Base-by-base conservation (phyloP, 2,888 invertebrate species). In the Torymus tubicola region DNA sequence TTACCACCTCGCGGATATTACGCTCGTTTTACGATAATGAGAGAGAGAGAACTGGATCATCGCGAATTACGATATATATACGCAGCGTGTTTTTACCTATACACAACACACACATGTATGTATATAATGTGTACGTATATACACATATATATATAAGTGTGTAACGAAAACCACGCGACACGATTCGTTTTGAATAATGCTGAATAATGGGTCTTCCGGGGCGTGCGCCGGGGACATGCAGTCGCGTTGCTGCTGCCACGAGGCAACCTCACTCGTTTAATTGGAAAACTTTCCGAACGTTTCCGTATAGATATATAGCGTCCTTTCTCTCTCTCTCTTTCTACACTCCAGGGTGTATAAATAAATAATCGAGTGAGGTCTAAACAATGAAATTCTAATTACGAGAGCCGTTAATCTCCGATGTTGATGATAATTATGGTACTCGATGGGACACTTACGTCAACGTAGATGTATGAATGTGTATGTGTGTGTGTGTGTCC, bases 251-350 rank as follows among this genome's bases (percentile, higher is more conserved):
- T 5, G 2, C 5, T 42, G 42, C 8, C 42, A 42, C 42, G 42
- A 42, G 42, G 31, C 8, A 53, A n/a, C 21, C 55, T 52, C 64
- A 61, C 42, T 42, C 71, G 12, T 71, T 60, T 80, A 75, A 75
- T 80, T 80, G 80, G 71, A 80, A 80, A 80, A 80, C 67, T 75
- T 80, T 73, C 42, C 8, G 42, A 42, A 42, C 42, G 42, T 18
- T 18, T 52, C 53, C 53, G 60, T 42, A 13, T 52, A 65, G 60
- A 31, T 31, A 42, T 42, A 58, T 12, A 2, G 42, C 65, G 63
- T 73, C 60, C 31, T 31, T 50, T 55, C 42, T 42, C 31, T 31
- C 31, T 31, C 31, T 31, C 31, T 0, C 3, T 31, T 5, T 31
- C 5, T 5, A 5, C 42, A 42, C 42, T 4, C 8, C 42, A 8